These are phyloP conservation scores for Ptiloglossa arizonensis DNA, from an alignment of 1,140 invertebrate species.

Conservation along the genomic window DNA sequence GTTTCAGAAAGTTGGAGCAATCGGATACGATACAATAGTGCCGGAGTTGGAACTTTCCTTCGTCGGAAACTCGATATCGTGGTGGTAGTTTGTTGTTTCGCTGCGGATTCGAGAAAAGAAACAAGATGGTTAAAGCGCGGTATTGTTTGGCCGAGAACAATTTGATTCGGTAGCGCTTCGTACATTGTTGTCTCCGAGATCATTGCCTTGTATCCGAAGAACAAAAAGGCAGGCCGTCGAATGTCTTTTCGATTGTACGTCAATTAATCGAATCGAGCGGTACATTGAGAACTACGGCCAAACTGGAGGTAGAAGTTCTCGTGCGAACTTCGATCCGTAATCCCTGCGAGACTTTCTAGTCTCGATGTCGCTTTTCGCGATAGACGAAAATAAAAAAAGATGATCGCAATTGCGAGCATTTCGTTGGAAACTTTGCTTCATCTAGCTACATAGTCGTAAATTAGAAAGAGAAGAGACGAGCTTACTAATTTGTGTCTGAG, in stretches of 20 bases:
- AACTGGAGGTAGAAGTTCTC: background rate
- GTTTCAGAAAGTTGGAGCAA: background rate
- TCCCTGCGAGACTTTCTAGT: background rate
- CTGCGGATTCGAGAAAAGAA: background rate
- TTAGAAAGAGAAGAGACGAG: background rate
- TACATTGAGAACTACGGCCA: background rate
- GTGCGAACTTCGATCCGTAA: background rate
- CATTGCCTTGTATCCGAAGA: slow-evolving; percentile 4
- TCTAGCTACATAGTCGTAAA: background rate
- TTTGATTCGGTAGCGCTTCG: too few relatives aligned
- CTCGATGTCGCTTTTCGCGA: background rate
- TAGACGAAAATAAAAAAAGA: background rate
- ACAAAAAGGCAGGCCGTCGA: background rate
- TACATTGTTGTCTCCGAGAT: background rate
- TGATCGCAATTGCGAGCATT: background rate
- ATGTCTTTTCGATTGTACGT: background rate
- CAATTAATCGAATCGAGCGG: slow-evolving; percentile 2
- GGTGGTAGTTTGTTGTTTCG: background rate
- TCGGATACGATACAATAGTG: background rate
- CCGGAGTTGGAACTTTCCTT: background rate
- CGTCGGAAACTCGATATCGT: background rate
- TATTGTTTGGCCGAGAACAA: background rate
- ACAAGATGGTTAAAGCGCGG: background rate
- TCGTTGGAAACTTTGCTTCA: background rate
- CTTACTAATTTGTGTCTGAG: slow-evolving; percentile 63